phyloP scores from a whole-genome alignment of 1,140 invertebrate species.

The Oreohelix idahoensis region DNA sequence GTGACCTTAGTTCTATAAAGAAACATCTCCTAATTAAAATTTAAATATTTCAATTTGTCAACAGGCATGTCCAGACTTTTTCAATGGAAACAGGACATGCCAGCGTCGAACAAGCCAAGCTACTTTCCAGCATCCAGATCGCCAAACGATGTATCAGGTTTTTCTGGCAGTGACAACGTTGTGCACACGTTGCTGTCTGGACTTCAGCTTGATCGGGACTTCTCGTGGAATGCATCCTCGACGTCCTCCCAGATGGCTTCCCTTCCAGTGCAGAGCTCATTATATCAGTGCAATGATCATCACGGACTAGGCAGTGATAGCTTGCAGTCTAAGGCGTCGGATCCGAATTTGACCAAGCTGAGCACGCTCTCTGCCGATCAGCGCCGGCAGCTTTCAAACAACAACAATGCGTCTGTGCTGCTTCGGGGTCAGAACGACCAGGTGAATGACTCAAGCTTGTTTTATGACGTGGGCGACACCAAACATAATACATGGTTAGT shows the following conservation, averaged over 20 bases:
- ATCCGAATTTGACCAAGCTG: background rate
- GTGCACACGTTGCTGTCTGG: background rate
- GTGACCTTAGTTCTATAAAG: no score
- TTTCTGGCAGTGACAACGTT: background rate
- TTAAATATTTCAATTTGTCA: background rate
- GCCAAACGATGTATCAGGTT: background rate
- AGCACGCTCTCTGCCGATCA: background rate
- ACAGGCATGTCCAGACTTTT: slow-evolving; percentile 28
- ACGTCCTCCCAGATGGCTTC: background rate
- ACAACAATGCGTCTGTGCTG: background rate
- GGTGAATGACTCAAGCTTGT: slow-evolving; percentile 1
- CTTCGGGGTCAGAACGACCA: background rate
- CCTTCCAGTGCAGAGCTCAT: no score
- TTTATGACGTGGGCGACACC: background rate
- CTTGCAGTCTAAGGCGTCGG: background rate
- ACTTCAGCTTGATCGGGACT: slow-evolving; percentile 15
- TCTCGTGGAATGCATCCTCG: slow-evolving; percentile 28
- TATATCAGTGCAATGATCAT: background rate
- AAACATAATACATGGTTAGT: slow-evolving; percentile 25
- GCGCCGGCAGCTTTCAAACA: slow-evolving; percentile 24
- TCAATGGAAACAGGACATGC: slow-evolving; percentile 31
- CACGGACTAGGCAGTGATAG: background rate
- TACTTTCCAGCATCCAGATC: background rate
- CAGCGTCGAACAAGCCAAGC: background rate
- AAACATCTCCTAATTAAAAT: no score